Percentiles rank a stretch among this genome's conserved stretches.
These are phyloP conservation scores for Trididemnum nubilum DNA, from an alignment of 23 tunicate genomes.

Conservation along the genomic window DNA sequence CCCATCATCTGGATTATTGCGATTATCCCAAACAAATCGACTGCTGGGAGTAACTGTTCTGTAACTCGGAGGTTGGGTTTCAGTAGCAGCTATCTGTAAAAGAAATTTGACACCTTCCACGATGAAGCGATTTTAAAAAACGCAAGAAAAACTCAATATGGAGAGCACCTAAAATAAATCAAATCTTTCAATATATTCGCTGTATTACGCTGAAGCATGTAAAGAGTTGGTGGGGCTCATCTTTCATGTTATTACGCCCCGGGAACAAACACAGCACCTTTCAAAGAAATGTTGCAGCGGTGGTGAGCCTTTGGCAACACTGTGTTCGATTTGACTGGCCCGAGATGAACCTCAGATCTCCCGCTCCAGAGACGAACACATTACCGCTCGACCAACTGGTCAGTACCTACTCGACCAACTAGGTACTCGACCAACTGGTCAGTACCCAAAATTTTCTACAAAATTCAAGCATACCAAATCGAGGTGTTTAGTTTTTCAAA, in stretches of 20 bases:
- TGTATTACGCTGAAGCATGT: background rate
- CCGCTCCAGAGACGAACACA: background rate
- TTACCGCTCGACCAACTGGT: background rate
- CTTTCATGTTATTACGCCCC: no score
- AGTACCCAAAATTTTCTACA: no score
- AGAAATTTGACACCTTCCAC: background rate
- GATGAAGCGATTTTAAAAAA: no score
- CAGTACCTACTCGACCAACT: no score
- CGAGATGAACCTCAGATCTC: background rate
- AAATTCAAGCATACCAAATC: no score
- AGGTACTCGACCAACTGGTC: no score
- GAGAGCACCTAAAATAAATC: no score
- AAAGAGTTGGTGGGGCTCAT: background rate
- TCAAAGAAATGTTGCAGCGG: background rate
- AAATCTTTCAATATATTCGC: background rate
- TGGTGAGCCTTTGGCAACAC: background rate
- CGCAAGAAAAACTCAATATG: no score
- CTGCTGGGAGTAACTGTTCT: background rate
- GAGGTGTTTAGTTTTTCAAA: no score
- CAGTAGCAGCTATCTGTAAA: constrained; percentile 4
- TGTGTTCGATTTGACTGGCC: background rate
- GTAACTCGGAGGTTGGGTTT: constrained; percentile 3
- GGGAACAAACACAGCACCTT: no score
- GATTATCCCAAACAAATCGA: constrained; percentile 11
- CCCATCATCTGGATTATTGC: no score